Base-by-base conservation (phyloP, 2,113 vertebrate species). In the Antigone vipio region DNA sequence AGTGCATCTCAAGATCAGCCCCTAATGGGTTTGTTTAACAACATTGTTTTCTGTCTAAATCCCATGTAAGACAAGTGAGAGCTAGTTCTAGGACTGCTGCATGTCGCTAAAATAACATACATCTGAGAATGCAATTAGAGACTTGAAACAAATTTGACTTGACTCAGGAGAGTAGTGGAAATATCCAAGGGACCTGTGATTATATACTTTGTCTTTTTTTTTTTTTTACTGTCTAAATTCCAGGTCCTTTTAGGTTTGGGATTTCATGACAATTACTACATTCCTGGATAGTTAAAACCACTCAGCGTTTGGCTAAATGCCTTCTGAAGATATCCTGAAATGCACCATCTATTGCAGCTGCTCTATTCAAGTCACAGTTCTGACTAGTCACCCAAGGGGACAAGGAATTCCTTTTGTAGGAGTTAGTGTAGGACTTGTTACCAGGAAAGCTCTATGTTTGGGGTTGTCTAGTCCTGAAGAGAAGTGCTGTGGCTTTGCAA, bases 331-430 rank as follows among this genome's bases (percentile, higher is more conserved):
- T 84, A 92, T 91, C 93, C 86, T 87, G 83, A 96, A 92, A 95
- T 90, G 71, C 87, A 90, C 80, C 71, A 72, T 92, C 86, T 91
- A 83, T 82, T 96, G 85, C 93, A 92, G 68, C 94, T 95, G 92
- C 81, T 96, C 92, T 96, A 63, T 95, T 97, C 95, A 92, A 97
- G 94, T 94, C 95, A 96, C 84, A 95, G 76, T 85, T 96, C 89
- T 95, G 89, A 91, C 92, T 78, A 78, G 87, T 95, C 95, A 95
- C 85, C 89, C 77, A 79, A 88, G 66, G 76, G 95, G 93, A 96
- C 79, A 93, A 94, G 94, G 97, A 95, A 95, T 81, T 91, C 94
- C 93, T 89, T 91, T 88, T 84, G 90, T 92, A 94, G 93, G 85
- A 84, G 93, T 93, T 94, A 92, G 88, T 89, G 74, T 94, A 81